Percentiles rank a stretch among this genome's conserved stretches.
phyloP scores from a whole-genome alignment of 2,888 invertebrate species.

The Limenitis arthemis region DNA sequence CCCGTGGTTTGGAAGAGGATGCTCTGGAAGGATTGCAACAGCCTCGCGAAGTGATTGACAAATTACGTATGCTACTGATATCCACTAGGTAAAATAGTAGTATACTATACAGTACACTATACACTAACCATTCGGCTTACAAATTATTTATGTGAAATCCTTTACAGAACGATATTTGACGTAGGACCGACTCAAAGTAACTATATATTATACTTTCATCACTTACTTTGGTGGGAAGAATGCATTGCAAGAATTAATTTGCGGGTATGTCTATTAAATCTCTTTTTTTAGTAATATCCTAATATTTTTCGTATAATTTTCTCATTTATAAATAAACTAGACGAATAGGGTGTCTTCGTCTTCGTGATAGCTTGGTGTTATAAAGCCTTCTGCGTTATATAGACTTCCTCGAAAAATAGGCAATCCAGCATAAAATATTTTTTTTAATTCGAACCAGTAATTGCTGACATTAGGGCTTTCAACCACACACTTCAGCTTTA shows the following conservation, averaged over 20 bases:
- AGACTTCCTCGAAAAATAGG: no score
- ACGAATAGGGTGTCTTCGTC: no score
- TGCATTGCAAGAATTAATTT: slow-evolving; percentile 51
- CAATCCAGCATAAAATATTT: no score
- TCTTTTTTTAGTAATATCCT: neutral
- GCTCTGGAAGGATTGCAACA: slow-evolving; percentile 32
- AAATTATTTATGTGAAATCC: neutral
- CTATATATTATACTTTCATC: slow-evolving; percentile 68
- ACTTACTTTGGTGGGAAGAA: slow-evolving; percentile 76
- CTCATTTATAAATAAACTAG: no score
- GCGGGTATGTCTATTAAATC: slow-evolving; percentile 31
- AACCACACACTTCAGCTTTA: no score
- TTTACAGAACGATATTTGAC: slow-evolving; percentile 41
- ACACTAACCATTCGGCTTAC: no score
- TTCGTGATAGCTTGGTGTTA: no score
- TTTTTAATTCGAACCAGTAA: no score
- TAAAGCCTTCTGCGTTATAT: no score
- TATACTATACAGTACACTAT: neutral
- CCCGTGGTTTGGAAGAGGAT: slow-evolving; percentile 38
- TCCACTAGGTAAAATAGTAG: slow-evolving; percentile 21
- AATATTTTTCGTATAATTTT: neutral
- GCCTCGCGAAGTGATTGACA: slow-evolving; percentile 23
- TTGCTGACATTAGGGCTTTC: no score
- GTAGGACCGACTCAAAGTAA: slow-evolving; percentile 50
- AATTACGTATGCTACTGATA: slow-evolving; percentile 20